These are phyloP conservation scores for Parnassius glacialis DNA, from an alignment of 2,888 invertebrate species.

Conservation along the genomic window DNA sequence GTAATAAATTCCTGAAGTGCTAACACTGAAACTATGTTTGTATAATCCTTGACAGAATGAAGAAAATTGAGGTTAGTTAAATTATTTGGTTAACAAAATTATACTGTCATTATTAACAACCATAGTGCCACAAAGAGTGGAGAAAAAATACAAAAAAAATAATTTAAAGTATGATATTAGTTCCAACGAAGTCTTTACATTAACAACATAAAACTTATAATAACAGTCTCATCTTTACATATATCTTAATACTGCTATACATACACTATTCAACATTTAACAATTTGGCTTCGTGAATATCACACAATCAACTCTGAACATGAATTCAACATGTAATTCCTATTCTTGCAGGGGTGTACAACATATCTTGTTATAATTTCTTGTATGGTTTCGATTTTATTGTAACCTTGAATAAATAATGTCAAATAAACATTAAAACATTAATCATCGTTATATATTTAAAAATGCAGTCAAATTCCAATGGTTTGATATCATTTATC, in stretches of 20 bases:
- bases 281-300: slow-evolving; percentile 22
- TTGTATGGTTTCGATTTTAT: too few relatives aligned
- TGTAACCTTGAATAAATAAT: too few relatives aligned
- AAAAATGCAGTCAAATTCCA: not conserved
- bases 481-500: not conserved
- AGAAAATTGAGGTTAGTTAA: too few relatives aligned
- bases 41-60: too few relatives aligned
- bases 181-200: not conserved
- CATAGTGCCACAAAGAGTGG: not conserved
- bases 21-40: too few relatives aligned
- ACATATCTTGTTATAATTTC: not conserved
- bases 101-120: not conserved
- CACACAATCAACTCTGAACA: slow-evolving; percentile 10
- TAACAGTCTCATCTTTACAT: slow-evolving; percentile 9
- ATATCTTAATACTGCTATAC: slow-evolving; percentile 20
- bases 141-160: not conserved
- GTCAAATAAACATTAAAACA: too few relatives aligned
- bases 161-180: not conserved
- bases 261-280: slow-evolving; percentile 16
- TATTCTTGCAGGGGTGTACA: not conserved
- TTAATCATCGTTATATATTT: not conserved
- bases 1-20: too few relatives aligned
- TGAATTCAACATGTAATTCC: not conserved
- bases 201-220: slow-evolving; percentile 4
- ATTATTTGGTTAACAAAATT: too few relatives aligned